A percentile compares a stretch with the other conserved stretches of the same genome.
phyloP scores from a whole-genome alignment of 2,797 vertebrate species.

The Hydrolagus colliei region DNA sequence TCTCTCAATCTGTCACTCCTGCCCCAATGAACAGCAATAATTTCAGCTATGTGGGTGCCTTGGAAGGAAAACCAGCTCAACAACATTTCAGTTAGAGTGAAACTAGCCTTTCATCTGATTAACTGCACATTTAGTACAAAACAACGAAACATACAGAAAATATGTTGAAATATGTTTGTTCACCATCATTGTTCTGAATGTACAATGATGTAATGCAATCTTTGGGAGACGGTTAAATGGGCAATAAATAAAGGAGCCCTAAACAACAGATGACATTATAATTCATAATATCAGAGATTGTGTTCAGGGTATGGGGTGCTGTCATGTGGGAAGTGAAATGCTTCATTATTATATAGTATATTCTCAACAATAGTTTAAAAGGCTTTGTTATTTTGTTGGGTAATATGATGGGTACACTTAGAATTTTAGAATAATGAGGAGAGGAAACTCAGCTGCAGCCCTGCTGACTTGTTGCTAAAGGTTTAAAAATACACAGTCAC shows the following conservation, averaged over 20 bases:
- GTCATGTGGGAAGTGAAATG: background rate
- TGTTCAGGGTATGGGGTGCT: background rate
- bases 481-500: no score
- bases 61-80: background rate
- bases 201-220: background rate
- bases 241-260: background rate
- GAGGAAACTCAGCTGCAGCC: no score
- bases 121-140: background rate
- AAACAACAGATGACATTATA: background rate
- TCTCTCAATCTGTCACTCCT: background rate
- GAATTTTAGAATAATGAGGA: no score
- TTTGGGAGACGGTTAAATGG: background rate
- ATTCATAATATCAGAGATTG: background rate
- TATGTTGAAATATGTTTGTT: background rate
- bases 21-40: background rate
- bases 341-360: background rate
- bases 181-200: background rate
- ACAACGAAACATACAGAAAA: background rate
- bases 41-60: background rate
- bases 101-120: background rate
- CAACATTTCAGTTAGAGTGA: background rate
- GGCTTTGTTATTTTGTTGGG: no score
- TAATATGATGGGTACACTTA: no score
- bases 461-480: no score
- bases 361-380: constrained; percentile 3